Conservation (phyloP, 35 echinoderm and acorn worm species). For the Hemicentrotus pulcherrimus region DNA sequence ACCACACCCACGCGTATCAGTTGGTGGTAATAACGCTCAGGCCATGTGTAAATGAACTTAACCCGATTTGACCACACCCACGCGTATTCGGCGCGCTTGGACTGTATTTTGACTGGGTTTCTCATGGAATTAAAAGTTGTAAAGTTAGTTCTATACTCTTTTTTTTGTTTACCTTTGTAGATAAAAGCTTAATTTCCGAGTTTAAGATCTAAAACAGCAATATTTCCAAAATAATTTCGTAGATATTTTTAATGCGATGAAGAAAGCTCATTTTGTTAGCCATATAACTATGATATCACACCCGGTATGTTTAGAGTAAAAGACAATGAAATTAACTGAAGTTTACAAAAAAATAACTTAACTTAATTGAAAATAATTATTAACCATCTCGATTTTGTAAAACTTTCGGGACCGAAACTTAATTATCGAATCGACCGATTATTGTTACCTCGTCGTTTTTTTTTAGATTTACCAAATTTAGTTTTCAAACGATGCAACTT, state of each 20-base stretch:
- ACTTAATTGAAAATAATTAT: too few species aligned
- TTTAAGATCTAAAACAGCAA: not conserved
- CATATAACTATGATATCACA: too few species aligned
- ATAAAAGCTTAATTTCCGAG: not conserved
- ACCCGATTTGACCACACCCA: not conserved
- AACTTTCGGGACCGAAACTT: too few species aligned
- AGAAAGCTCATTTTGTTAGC: too few species aligned
- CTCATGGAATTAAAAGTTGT: not conserved
- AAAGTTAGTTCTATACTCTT: not conserved
- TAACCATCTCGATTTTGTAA: too few species aligned
- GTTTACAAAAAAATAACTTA: too few species aligned
- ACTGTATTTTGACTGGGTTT: not conserved
- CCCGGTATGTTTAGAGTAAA: too few species aligned
- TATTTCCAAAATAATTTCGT: not conserved
- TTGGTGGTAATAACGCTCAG: not conserved
- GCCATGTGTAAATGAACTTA: not conserved
- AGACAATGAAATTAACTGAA: too few species aligned
- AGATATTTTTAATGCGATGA: not conserved
- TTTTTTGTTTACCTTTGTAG: not conserved
- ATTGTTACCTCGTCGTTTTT: too few species aligned
- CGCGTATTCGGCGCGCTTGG: not conserved
- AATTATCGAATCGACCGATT: too few species aligned
- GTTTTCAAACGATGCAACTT: not conserved
- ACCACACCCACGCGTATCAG: slow-evolving; percentile 3
- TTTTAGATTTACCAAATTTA: not conserved